Conservation (phyloP, 1,140 invertebrate species). For the Aphelenchoides besseyi region DNA sequence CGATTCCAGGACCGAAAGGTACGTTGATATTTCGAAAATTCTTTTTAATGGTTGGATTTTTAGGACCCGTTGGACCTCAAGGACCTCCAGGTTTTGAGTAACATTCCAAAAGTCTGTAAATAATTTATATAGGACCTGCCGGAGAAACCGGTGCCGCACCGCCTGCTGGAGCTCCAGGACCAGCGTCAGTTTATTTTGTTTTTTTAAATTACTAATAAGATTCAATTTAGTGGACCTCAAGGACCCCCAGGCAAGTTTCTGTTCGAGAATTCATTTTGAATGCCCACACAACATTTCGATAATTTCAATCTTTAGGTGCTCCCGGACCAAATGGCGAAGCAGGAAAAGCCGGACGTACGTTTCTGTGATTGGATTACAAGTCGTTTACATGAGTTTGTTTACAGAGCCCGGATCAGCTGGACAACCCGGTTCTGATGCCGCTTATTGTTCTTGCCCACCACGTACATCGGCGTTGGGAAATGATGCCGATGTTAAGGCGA, state of each 20-base stretch:
- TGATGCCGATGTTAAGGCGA: neutral
- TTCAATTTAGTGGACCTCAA: constrained; percentile 12
- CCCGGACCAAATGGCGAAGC: too few relatives aligned
- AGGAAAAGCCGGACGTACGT: too few relatives aligned
- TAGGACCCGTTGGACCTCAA: constrained; percentile 26
- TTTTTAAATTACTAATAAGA: too few relatives aligned
- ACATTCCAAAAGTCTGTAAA: constrained; percentile 1
- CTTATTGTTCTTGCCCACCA: constrained; percentile 39
- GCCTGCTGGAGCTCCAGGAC: constrained; percentile 38
- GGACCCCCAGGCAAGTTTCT: neutral
- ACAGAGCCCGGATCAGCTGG: constrained; percentile 9
- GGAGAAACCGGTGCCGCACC: constrained; percentile 4
- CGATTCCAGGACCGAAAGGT: constrained; percentile 41
- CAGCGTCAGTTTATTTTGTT: neutral
- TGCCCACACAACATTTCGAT: too few relatives aligned
- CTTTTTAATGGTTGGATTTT: neutral
- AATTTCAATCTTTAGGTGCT: too few relatives aligned
- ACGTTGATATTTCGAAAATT: neutral
- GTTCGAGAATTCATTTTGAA: too few relatives aligned
- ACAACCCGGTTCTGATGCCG: constrained; percentile 25
- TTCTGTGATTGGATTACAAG: too few relatives aligned
- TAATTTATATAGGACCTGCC: constrained; percentile 21
- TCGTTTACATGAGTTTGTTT: too few relatives aligned
- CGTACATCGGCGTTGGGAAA: constrained; percentile 29
- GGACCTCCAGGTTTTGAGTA: constrained; percentile 19